Percentiles rank a stretch among this genome's conserved stretches.
Conservation (phyloP, 1,140 invertebrate species). For the Pygmarrhopalites habei region DNA sequence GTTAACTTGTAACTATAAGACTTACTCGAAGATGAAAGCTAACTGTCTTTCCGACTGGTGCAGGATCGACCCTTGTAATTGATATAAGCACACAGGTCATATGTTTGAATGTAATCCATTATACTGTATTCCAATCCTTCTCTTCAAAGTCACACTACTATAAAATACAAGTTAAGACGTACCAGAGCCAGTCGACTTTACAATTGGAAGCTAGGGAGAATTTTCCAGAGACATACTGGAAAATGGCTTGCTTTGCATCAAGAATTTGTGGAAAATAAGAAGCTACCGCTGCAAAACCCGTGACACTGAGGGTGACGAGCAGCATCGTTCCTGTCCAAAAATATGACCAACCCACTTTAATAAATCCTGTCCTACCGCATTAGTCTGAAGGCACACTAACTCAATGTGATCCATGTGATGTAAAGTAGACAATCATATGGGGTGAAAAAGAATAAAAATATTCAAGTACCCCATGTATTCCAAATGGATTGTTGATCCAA, state of each 20-base stretch:
- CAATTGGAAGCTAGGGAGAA: slow-evolving; percentile 81
- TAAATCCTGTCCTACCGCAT: no score
- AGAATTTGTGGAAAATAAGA: slow-evolving; percentile 78
- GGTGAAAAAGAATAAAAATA: no score
- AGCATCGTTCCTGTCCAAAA: slow-evolving; percentile 63
- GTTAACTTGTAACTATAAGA: no score
- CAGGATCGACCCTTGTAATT: slow-evolving; percentile 75
- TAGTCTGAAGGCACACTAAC: no score
- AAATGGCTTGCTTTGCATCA: slow-evolving; percentile 75
- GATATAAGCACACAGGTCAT: no score
- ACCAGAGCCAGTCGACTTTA: slow-evolving; percentile 76
- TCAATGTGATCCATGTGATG: no score
- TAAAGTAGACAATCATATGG: no score
- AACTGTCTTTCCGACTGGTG: slow-evolving; percentile 78
- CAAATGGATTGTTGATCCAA: slow-evolving; percentile 76
- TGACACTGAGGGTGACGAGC: slow-evolving; percentile 74
- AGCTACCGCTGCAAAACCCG: slow-evolving; percentile 72
- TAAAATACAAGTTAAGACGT: no score
- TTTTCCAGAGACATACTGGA: slow-evolving; percentile 85
- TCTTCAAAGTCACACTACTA: no score
- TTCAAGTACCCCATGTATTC: slow-evolving; percentile 82
- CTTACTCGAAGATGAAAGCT: slow-evolving; percentile 72
- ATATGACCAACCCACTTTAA: no score
- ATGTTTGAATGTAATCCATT: no score
- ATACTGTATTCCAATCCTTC: no score